These are phyloP conservation scores for Caenorhabditis angaria DNA, from an alignment of 2,888 invertebrate genomes.

Conservation along the genomic window DNA sequence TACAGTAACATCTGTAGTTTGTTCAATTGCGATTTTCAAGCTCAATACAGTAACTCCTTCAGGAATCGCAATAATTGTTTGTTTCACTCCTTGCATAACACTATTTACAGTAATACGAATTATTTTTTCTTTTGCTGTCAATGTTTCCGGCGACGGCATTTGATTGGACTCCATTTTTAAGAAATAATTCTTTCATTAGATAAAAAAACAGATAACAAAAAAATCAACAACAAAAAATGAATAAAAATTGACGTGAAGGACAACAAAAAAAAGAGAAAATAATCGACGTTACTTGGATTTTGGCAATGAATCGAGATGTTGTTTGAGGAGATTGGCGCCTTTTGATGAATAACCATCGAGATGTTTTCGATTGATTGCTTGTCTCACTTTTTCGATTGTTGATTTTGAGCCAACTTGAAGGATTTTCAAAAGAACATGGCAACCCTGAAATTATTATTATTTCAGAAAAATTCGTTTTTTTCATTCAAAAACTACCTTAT, in stretches of 20 bases:
- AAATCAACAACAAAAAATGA: slow-evolving; percentile 8
- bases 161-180: neutral
- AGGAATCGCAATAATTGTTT: slow-evolving; percentile 19
- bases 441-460: slow-evolving; percentile 56
- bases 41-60: slow-evolving; percentile 19
- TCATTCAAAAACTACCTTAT: too few relatives aligned
- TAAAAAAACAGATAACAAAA: neutral
- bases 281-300: slow-evolving; percentile 14
- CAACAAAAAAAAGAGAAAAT: neutral
- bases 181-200: neutral
- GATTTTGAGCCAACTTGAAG: slow-evolving; percentile 51
- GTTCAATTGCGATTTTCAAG: slow-evolving; percentile 34
- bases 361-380: slow-evolving; percentile 45
- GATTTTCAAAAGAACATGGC: slow-evolving; percentile 64
- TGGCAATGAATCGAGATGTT: slow-evolving; percentile 17
- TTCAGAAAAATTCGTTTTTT: too few relatives aligned
- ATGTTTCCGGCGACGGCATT: neutral
- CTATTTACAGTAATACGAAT: slow-evolving; percentile 28
- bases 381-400: slow-evolving; percentile 41
- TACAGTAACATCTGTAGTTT: slow-evolving; percentile 27
- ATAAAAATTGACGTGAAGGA: neutral
- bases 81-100: slow-evolving; percentile 44
- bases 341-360: slow-evolving; percentile 47
- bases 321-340: slow-evolving; percentile 48
- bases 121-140: neutral